A percentile compares a stretch with the other conserved stretches of the same genome.
These are phyloP conservation scores for Smittia sp. DNA, from an alignment of 2,888 invertebrate genomes.

Conservation along the genomic window DNA sequence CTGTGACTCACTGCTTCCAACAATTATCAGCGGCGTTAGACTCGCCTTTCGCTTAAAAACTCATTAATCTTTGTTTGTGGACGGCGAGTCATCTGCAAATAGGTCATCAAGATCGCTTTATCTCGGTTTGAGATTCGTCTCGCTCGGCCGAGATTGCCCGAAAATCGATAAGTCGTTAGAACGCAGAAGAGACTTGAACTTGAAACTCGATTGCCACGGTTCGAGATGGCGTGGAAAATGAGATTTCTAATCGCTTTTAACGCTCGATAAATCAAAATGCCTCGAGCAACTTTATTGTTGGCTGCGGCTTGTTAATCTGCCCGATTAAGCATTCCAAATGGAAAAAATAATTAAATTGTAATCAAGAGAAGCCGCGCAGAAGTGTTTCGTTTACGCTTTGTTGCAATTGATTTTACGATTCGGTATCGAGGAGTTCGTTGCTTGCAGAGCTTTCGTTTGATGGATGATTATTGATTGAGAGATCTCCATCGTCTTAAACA, in stretches of 20 bases:
- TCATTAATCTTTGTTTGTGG: too few relatives aligned
- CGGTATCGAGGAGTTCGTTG: too few relatives aligned
- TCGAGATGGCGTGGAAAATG: not conserved
- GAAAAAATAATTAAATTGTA: not conserved
- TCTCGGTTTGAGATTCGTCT: not conserved
- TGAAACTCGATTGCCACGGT: not conserved
- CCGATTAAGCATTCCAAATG: not conserved
- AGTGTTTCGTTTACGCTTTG: not conserved
- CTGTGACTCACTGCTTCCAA: not conserved
- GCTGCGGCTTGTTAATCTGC: constrained; percentile 17
- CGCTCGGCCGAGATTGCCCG: not conserved
- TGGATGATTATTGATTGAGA: too few relatives aligned
- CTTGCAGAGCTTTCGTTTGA: too few relatives aligned
- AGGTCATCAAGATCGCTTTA: not conserved
- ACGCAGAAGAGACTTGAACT: not conserved
- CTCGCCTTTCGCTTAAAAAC: too few relatives aligned
- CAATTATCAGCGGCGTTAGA: not conserved
- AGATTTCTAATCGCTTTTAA: not conserved
- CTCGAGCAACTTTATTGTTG: not conserved
- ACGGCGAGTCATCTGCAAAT: not conserved
- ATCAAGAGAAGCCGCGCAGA: not conserved
- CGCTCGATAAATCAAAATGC: not conserved
- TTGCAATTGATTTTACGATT: not conserved
- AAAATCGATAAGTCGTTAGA: not conserved
- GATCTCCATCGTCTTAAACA: too few relatives aligned